Percentiles rank a stretch among this genome's conserved stretches.
Conservation (phyloP, 2,113 vertebrate species). For the Mirounga angustirostris region DNA sequence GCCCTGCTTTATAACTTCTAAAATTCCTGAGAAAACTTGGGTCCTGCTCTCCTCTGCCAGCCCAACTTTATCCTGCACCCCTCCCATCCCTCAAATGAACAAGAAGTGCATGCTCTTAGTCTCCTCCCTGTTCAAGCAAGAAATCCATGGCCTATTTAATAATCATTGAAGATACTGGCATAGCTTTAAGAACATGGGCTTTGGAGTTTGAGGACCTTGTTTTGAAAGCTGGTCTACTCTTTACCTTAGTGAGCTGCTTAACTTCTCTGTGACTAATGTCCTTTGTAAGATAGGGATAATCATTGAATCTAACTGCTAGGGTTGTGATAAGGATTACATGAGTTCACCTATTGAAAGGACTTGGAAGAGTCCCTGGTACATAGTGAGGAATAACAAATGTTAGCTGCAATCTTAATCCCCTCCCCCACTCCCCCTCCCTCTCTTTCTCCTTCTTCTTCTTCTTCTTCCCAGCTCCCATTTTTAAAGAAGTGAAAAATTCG, state of each 20-base stretch:
- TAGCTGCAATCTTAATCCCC: neutral
- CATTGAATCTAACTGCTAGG: neutral
- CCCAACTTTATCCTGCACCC: neutral
- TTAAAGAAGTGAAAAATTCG: conserved; percentile 9
- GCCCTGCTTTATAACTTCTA: neutral
- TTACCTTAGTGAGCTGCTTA: neutral
- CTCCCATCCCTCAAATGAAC: neutral
- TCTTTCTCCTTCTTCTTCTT: neutral
- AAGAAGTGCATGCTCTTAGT: neutral
- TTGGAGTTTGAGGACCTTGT: neutral
- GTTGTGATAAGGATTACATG: neutral
- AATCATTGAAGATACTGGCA: neutral
- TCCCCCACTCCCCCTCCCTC: no score
- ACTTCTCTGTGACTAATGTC: neutral
- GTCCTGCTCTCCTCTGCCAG: neutral
- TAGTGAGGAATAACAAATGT: neutral
- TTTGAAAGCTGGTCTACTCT: neutral
- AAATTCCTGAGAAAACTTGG: neutral
- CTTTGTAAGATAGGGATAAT: neutral
- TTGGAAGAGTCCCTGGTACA: neutral
- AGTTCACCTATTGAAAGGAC: neutral
- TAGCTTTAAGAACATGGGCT: neutral
- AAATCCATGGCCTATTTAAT: neutral
- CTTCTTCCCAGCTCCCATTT: neutral
- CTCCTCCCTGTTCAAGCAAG: neutral